Evolutionary conservation across 1,140 invertebrate genomes (phyloP).

Genomic region (Cotesia glomerata): DNA sequence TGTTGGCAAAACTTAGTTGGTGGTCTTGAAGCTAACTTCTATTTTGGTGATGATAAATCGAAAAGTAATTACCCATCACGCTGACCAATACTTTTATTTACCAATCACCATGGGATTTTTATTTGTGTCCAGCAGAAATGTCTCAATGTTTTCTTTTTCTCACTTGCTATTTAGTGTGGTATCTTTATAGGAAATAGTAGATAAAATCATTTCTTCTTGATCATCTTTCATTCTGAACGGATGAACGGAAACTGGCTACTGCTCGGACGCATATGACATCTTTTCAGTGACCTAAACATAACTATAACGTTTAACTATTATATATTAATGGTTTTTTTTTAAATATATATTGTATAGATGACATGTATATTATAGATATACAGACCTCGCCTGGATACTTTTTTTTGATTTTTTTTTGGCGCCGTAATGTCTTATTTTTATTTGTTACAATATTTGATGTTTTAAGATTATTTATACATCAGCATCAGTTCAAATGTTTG

Average conservation of each 20-base stretch:
- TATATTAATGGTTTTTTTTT: too few species aligned
- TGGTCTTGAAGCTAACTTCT: slow-evolving; percentile 41
- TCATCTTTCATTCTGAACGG: slow-evolving; percentile 2
- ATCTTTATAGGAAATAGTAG: not conserved
- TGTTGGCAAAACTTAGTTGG: slow-evolving; percentile 50
- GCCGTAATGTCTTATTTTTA: too few species aligned
- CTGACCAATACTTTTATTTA: slow-evolving; percentile 17
- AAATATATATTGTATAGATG: too few species aligned
- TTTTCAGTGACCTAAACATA: not conserved
- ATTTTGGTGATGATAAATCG: slow-evolving; percentile 48
- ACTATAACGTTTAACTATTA: not conserved
- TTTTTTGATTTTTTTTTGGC: too few species aligned
- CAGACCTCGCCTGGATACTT: too few species aligned
- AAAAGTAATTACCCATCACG: slow-evolving; percentile 47
- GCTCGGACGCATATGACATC: not conserved
- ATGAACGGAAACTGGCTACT: not conserved
- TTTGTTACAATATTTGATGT: too few species aligned
- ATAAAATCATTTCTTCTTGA: not conserved
- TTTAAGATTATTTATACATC: too few species aligned
- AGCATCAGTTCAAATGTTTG: too few species aligned
- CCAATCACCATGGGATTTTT: not conserved
- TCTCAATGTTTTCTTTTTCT: slow-evolving; percentile 28
- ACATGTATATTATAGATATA: too few species aligned
- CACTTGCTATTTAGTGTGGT: slow-evolving; percentile 7
- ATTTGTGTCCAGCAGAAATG: slow-evolving; percentile 8